Evolutionary conservation across 2,113 vertebrate species (phyloP).

Genomic region (Oxygymnocypris stewartii): DNA sequence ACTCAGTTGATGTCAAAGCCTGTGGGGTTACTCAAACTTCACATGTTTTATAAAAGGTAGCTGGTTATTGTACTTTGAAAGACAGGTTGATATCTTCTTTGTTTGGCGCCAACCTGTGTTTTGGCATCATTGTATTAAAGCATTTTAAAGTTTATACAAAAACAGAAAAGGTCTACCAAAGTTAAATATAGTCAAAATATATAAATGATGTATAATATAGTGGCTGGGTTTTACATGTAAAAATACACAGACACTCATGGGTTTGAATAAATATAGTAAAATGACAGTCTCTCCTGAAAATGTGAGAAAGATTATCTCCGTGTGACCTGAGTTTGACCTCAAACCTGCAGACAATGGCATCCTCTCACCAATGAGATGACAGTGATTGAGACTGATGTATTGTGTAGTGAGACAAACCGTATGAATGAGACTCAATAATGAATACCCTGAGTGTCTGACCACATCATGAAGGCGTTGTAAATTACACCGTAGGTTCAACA

Average conservation of each 20-base stretch:
- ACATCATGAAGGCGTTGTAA: slow-evolving; percentile 25
- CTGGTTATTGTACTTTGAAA: background rate
- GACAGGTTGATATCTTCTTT: background rate
- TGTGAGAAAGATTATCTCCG: slow-evolving; percentile 15
- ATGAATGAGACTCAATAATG: slow-evolving; percentile 21
- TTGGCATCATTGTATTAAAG: slow-evolving; percentile 30
- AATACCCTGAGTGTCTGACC: slow-evolving; percentile 31
- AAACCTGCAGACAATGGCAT: slow-evolving; percentile 16
- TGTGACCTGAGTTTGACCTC: slow-evolving; percentile 23
- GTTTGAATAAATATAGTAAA: background rate
- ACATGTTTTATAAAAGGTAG: background rate
- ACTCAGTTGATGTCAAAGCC: background rate
- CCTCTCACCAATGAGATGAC: slow-evolving; percentile 20
- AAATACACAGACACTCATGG: background rate
- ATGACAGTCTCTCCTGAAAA: background rate
- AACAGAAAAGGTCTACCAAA: background rate
- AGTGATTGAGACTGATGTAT: slow-evolving; percentile 44
- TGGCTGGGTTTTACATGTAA: background rate
- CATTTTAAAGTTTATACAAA: background rate
- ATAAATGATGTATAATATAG: background rate
- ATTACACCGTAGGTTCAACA: background rate
- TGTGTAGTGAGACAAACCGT: slow-evolving; percentile 35
- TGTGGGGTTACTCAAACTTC: background rate
- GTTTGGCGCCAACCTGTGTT: background rate
- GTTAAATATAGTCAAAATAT: background rate